Base-by-base conservation (phyloP, 2,888 invertebrate genomes). In the Phalangium opilio region DNA sequence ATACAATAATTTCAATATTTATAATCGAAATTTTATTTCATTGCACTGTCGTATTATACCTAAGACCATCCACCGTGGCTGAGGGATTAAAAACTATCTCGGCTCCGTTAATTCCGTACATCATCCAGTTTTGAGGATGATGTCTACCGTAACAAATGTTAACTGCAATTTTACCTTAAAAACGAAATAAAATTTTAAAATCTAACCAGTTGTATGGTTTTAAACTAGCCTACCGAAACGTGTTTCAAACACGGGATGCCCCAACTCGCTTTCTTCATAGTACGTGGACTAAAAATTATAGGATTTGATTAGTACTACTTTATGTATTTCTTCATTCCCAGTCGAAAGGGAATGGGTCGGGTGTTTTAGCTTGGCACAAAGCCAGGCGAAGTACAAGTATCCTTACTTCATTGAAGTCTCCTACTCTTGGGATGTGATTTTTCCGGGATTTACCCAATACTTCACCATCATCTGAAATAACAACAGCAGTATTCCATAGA, bases 81-180 rank as follows among this genome's bases (percentile, higher is more conserved):
- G 90, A 85, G 2, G 98, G 98, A 69, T 98, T 98, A 67, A 98
- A 98, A 0, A 98, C 95, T 38, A 98, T 86, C 73, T 98, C 95
- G 0, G 98, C 96, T 1, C 93, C 91, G 65, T 96, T 96, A 3
- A 96, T 61, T 0, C 84, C 91, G 67, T 89, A 96, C 83, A 90
- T 89, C 67, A 93, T 72, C 98, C 98, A 98, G 64, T 96, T 96
- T 55, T 86, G 77, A 0, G 95, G 93, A 68, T 96, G 95, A 67
- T 98, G 96, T 1, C 98, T 77, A 0, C 96, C 98, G 63, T 90
- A 98, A 65, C 98, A 98, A 58, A 96, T 93, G 61, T 96, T 96
- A 2, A 98, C 74, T 1, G 83, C 96, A 57, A 98, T 81, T 63
- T 78, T 83, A 1, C 70, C 71, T 51, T 43, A 7, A 12, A 12